Evolutionary conservation across 2,113 vertebrate species (phyloP), one percentile per base, ranked within the genome.

Genomic region (Anarhynchus alexandrinus): DNA sequence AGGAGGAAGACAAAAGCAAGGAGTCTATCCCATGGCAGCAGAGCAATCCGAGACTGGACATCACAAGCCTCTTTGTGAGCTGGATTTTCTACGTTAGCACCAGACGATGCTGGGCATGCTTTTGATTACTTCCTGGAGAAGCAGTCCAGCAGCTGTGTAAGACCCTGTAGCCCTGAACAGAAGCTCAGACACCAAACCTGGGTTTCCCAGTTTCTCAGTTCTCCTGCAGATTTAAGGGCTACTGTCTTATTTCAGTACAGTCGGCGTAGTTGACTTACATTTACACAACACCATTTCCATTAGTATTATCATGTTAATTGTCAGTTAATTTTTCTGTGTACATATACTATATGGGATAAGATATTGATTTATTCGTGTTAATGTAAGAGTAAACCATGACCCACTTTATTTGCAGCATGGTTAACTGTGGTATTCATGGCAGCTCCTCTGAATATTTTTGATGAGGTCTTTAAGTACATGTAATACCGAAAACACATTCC

Each of bases 401-500:
- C 82, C 80, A 70, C 95, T 98, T 97, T 95, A 92, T 97, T 97
- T 97, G 93, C 94, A 96, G 30, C 0, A 0, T 96, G 94, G 91
- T 96, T 93, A 95, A 80, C 87, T 79, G 72, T 80, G 73, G 94
- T 91, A 98, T 97, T 97, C 88, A 67, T 71, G 93, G 95, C 94
- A 97, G 92, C 86, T 97, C 81, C 96, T 95, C 76, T 96, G 94
- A 97, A 97, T 97, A 97, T 93, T 97, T 97, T 93, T 98, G 77
- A 97, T 95, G 97, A 97, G 80, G 71, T 91, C 96, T 97, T 96
- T 96, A 97, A 97, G 96, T 81, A 89, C n/a, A 11, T 96, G 92
- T 86, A 97, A 97, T 90, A 92, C 90, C 2, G 42, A 98, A 98
- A 98, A 98, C 98, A 98, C 97, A 97, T 96, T 98, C 91, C 85